Evolutionary conservation across 1,140 invertebrate genomes (phyloP), one percentile per base, ranked within the genome.

Genomic region (Drosophila tsacasi): DNA sequence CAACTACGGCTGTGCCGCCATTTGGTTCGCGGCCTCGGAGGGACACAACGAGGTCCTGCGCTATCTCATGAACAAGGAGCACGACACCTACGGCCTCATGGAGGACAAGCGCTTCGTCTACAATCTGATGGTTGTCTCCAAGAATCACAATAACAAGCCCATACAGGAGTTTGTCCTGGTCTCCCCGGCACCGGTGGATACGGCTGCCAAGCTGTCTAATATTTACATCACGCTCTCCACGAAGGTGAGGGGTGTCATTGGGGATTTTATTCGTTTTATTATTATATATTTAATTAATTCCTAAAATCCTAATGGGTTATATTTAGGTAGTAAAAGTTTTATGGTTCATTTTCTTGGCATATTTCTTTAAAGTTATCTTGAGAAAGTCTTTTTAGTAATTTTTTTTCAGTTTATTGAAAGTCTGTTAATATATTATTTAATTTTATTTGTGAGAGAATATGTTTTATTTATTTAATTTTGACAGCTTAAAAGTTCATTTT

Each of bases 41-140:
- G 98, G 98, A 55, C 99, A 99, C 93, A 98, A 98, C 76, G 96
- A 98, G 82, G 98, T 99, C 1, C 94, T 99, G 17, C 97, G 98
- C 91, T 99, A 99, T 93, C 94, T 99, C 35, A 96, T 99, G 94
- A 97, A 98, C 83, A 99, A 99, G 93, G 98, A 99, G 91, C 98
- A 99, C 93, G 98, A 99, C 89, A 98, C 98, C 0, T 98, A 99
- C 83, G 96, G 96, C 2, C 94, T 99, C 1, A 99, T 99, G 97
- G 98, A 99, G 82, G 99, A 99, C 92, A 96, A 97, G 92, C 96
- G 97, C 93, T 99, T 99, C 93, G 97, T 99, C 27, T 99, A 99
- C 93, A 99, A 99, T 93, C 94, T 99, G 86, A 99, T 99, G 98
- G 96, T 99, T 7, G 99, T 98, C 93, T 99, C 98, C 12, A 99